These are phyloP conservation scores for Gadus chalcogrammus DNA, from an alignment of 2,113 vertebrate species.

Conservation along the genomic window DNA sequence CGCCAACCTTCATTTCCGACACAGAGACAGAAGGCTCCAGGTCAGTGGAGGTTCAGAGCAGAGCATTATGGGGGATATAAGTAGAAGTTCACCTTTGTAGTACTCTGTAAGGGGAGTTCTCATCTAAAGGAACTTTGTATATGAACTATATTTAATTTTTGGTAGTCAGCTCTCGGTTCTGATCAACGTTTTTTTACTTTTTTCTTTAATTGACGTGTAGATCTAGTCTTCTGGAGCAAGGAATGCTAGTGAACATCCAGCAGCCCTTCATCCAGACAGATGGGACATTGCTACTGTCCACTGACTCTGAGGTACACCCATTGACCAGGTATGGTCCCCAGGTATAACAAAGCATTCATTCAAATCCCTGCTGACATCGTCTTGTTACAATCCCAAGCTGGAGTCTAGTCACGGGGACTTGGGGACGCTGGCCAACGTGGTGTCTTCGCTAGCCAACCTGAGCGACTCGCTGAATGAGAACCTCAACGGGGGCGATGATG, in stretches of 20 bases:
- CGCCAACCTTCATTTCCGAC: constrained; percentile 94
- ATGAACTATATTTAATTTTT: too few species aligned
- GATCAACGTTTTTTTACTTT: neutral
- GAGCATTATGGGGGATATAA: too few species aligned
- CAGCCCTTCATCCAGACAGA: constrained; percentile 94
- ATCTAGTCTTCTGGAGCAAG: constrained; percentile 88
- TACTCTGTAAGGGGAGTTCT: too few species aligned
- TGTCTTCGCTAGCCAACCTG: constrained; percentile 92
- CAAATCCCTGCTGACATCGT: neutral
- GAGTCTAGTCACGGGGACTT: constrained; percentile 90
- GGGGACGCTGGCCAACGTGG: constrained; percentile 94
- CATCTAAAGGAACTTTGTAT: too few species aligned
- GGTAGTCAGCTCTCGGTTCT: too few species aligned
- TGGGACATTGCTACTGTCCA: constrained; percentile 86
- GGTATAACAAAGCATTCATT: neutral
- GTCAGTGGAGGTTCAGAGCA: constrained; percentile 57
- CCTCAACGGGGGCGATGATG: constrained; percentile 87
- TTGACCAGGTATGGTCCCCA: neutral
- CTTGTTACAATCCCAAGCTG: constrained; percentile 64
- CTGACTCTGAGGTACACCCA: constrained; percentile 84
- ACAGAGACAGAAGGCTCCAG: constrained; percentile 82
- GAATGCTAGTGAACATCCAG: constrained; percentile 98
- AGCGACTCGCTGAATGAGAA: constrained; percentile 80
- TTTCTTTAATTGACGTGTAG: constrained; percentile 61
- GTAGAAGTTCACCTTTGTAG: too few species aligned